Conservation (phyloP, 2,113 vertebrate genomes). For the Tetraodon nigroviridis region DNA sequence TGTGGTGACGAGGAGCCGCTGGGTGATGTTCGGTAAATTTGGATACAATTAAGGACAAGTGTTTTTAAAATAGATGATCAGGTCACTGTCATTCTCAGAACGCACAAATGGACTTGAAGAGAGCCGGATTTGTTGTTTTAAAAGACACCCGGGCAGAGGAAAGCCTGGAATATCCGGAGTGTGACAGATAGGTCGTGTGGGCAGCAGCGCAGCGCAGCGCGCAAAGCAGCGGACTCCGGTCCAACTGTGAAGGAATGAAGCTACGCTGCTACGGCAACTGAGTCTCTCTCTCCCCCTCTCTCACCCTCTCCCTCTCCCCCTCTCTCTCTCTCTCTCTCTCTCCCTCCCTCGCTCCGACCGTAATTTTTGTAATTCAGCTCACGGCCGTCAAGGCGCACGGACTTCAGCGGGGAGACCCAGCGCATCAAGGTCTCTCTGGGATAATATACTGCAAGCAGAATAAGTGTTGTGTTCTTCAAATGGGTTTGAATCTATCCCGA, state of each 20-base stretch:
- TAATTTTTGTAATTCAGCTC: conserved; percentile 18
- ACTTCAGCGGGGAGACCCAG: not conserved
- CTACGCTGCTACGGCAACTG: conserved; percentile 54
- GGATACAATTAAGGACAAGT: not conserved
- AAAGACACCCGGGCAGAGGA: not conserved
- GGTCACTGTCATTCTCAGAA: not conserved
- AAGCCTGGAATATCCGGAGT: not conserved
- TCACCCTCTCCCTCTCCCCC: conserved; percentile 2
- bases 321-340: not conserved
- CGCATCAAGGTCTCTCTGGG: not conserved
- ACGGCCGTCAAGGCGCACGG: conserved; percentile 4
- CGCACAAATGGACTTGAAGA: not conserved
- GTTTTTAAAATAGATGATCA: not conserved
- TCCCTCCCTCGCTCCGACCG: not conserved
- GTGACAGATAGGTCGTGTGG: not conserved
- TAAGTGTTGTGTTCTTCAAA: too few relatives aligned
- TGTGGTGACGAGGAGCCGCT: not conserved
- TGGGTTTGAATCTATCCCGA: too few relatives aligned
- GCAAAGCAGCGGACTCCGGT: conserved; percentile 6
- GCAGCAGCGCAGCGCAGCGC: conserved; percentile 1
- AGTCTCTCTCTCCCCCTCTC: conserved; percentile 10
- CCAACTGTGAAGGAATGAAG: conserved; percentile 60
- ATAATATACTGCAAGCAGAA: not conserved
- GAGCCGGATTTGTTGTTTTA: not conserved
- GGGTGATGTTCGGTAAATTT: too few relatives aligned